Conservation (phyloP, 2,113 vertebrate species). For the Uria aalge region DNA sequence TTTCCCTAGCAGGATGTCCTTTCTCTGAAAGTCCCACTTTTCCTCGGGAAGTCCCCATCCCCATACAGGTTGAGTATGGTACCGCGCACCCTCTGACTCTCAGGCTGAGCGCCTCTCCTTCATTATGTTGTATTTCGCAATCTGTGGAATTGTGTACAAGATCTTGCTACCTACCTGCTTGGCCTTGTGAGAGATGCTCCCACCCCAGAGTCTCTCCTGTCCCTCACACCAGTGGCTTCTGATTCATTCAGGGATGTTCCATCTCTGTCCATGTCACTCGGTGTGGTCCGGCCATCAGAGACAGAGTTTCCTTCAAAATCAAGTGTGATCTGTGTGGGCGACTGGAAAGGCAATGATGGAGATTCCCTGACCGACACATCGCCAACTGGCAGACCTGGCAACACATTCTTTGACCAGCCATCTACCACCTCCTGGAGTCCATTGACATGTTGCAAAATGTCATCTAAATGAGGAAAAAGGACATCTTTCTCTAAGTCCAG, state of each 20-base stretch:
- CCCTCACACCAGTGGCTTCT: slow-evolving; percentile 81
- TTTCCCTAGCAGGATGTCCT: neutral
- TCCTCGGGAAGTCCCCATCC: neutral
- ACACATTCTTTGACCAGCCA: slow-evolving; percentile 87
- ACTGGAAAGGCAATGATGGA: slow-evolving; percentile 59
- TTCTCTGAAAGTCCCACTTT: neutral
- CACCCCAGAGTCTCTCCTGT: slow-evolving; percentile 94
- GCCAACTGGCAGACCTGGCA: slow-evolving; percentile 75
- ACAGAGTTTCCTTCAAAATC: slow-evolving; percentile 92
- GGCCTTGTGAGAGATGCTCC: slow-evolving; percentile 94
- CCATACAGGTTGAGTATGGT: neutral
- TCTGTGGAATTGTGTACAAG: neutral
- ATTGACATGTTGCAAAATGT: slow-evolving; percentile 91
- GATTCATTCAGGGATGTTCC: slow-evolving; percentile 85
- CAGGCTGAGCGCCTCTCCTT: neutral
- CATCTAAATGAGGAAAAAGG: slow-evolving; percentile 90
- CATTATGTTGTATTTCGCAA: neutral
- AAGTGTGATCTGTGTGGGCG: slow-evolving; percentile 82
- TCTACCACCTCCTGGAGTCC: slow-evolving; percentile 91
- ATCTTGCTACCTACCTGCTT: slow-evolving; percentile 80
- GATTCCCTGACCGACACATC: slow-evolving; percentile 21
- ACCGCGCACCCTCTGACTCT: neutral
- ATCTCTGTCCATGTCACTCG: slow-evolving; percentile 87
- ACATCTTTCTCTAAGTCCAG: slow-evolving; percentile 91
- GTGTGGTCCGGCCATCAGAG: slow-evolving; percentile 84